Evolutionary conservation across 92 coral and sea anemone genomes (phyloP), one percentile per base, ranked within the genome.

Genomic region (Scolanthus callimorphus): DNA sequence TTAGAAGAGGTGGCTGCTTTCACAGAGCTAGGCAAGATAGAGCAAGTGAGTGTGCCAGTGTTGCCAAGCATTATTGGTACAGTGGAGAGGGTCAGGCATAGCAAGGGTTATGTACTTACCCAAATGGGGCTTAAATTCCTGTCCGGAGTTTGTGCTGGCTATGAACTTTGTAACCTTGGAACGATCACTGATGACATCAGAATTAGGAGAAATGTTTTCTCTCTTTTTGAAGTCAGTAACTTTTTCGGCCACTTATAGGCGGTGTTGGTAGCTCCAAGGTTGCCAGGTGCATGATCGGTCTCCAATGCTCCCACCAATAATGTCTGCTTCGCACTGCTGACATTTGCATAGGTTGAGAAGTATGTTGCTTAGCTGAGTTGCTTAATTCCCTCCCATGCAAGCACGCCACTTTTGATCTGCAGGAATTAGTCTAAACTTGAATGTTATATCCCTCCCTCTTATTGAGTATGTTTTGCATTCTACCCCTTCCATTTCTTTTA

Each of bases 31-130:
- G 51, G 77, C 77, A 17, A 70, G 24, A 22, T 20, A 26, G 38
- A 70, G 69, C 48, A 70, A n/a, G 24, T 70, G 31, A 17, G 52
- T 46, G 50, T 70, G 77, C 77, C 77, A 70, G 41, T 60, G 59
- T 29, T 70, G 77, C 77, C 77, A 70, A 48, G 69, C 60, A 70
- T 70, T 70, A 41, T 70, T 70, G 27, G 77, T 25, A 49, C 31
- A 29, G 41, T 64, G 71, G 2, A 64, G 71, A 2, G 71, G 71
- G 31, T 64, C 71, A 72, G 71, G 79, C 48, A 62, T 52, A 62
- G 51, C 38, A 24, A 51, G 48, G 71, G 43, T 26, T 31, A 72
- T 72, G 44, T 72, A 72, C 71, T 60, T 72, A 29, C 71, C 71
- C 9, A 72, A 52, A 62, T 10, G 56, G 51, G 79, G 65, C 64